These are phyloP conservation scores for Coelopa pilipes DNA, from an alignment of 2,888 invertebrate genomes.

Conservation along the genomic window DNA sequence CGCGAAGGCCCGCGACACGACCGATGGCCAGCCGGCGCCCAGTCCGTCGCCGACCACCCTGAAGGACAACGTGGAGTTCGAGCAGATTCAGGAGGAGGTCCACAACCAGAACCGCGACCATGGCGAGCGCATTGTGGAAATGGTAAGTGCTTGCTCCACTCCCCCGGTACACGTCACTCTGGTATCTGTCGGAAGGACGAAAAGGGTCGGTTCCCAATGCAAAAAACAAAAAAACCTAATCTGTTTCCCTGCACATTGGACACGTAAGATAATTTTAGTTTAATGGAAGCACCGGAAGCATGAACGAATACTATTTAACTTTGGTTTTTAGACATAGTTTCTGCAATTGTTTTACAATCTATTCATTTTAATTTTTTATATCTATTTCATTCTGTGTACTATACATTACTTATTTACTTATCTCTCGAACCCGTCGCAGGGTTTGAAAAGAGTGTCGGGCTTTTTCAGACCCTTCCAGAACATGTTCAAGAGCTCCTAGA, in stretches of 20 bases:
- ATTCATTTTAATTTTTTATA: too few relatives aligned
- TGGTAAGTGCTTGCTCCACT: conserved; percentile 56
- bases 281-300: too few relatives aligned
- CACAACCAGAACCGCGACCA: conserved; percentile 61
- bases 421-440: conserved; percentile 44
- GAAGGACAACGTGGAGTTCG: conserved; percentile 54
- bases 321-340: too few relatives aligned
- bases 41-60: conserved; percentile 50
- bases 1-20: conserved; percentile 56
- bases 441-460: conserved; percentile 59
- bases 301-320: too few relatives aligned
- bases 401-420: not conserved
- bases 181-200: not conserved
- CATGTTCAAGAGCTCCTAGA: conserved; percentile 55
- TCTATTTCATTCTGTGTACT: not conserved
- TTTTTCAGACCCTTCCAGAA: conserved; percentile 61
- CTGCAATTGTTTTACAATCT: too few relatives aligned
- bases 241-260: not conserved
- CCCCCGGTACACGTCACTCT: too few relatives aligned
- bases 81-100: conserved; percentile 59
- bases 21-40: conserved; percentile 56
- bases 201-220: not conserved
- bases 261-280: too few relatives aligned
- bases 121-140: conserved; percentile 66
- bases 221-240: not conserved